Percentiles rank a stretch among this genome's conserved stretches.
Conservation (phyloP, 2,797 vertebrate species). For the Hoplostethus atlanticus region DNA sequence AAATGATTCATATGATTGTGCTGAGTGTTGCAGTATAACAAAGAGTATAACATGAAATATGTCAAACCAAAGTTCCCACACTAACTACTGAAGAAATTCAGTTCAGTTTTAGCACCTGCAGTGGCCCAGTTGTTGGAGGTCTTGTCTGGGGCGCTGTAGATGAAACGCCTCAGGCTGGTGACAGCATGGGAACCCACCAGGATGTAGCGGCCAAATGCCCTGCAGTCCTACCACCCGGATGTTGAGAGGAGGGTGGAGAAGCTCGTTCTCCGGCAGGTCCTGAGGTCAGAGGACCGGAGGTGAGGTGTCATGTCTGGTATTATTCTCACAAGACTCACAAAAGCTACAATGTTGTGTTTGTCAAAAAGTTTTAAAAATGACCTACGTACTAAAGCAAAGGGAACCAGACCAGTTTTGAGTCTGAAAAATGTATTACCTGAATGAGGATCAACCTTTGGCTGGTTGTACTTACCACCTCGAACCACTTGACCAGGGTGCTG, state of each 20-base stretch:
- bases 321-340: not conserved
- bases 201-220: constrained; percentile 96
- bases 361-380: too few relatives aligned
- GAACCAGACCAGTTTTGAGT: not conserved
- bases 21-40: too few relatives aligned
- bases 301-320: not conserved
- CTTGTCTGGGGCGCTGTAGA: constrained; percentile 90
- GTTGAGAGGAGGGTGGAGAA: constrained; percentile 94
- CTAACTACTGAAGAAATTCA: not conserved
- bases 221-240: constrained; percentile 97
- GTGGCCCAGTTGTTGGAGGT: constrained; percentile 87
- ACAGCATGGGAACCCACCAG: constrained; percentile 95
- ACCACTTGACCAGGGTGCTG: constrained; percentile 97
- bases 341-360: not conserved
- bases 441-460: not conserved
- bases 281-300: constrained; percentile 54
- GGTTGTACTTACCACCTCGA: constrained; percentile 93
- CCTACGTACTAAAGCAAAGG: not conserved
- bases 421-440: not conserved
- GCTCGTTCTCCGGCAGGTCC: constrained; percentile 97
- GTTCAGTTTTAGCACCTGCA: constrained; percentile 80
- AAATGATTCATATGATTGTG: too few relatives aligned
- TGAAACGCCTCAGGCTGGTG: constrained; percentile 90
- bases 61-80: not conserved
- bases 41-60: too few relatives aligned